These are phyloP conservation scores for Agrochola macilenta DNA, from an alignment of 2,888 invertebrate species.

Conservation along the genomic window DNA sequence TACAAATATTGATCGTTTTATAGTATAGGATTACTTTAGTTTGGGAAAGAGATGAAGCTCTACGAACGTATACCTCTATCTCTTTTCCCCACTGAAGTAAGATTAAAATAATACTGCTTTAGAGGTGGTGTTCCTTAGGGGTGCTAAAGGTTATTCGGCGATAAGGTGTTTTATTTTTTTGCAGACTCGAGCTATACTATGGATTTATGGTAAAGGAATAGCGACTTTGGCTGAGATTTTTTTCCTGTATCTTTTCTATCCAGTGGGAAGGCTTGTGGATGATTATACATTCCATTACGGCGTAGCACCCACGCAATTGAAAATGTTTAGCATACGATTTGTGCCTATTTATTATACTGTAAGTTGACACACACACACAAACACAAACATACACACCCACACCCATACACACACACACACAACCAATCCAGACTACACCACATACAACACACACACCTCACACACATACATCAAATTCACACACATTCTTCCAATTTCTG, in stretches of 20 bases:
- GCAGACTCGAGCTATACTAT: constrained; percentile 64
- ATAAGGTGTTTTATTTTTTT: constrained; percentile 3
- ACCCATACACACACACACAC: not conserved
- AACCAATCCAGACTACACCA: not conserved
- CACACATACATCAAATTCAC: no score
- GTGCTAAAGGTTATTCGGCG: no score
- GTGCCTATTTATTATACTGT: constrained; percentile 75
- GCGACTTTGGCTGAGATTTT: constrained; percentile 68
- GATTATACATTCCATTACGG: constrained; percentile 78
- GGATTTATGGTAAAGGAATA: constrained; percentile 65
- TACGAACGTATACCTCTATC: no score
- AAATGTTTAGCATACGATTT: constrained; percentile 65
- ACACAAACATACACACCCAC: not conserved
- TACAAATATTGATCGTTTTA: no score
- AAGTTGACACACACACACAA: constrained; percentile 39
- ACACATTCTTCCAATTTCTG: not conserved
- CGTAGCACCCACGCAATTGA: constrained; percentile 65
- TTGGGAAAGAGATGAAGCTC: no score
- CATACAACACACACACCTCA: no score
- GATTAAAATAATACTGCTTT: no score
- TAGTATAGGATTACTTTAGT: no score
- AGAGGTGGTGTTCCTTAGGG: not conserved
- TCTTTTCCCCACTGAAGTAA: no score
- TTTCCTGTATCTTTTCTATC: constrained; percentile 73
- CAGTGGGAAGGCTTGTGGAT: constrained; percentile 75